Conservation (phyloP, 2,797 vertebrate genomes). For the Pangasius krempfi region DNA sequence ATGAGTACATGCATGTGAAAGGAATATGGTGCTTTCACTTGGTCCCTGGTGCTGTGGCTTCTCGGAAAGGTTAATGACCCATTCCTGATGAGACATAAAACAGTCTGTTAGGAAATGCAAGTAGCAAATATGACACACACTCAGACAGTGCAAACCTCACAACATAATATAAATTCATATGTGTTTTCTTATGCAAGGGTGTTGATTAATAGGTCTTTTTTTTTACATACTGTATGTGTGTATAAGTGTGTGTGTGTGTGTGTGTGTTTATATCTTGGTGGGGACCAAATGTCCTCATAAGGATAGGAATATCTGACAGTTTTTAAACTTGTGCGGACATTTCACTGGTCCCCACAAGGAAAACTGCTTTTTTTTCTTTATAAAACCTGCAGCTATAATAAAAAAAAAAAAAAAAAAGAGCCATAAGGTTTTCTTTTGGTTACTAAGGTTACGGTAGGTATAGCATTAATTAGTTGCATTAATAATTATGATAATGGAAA, state of each 20-base stretch:
- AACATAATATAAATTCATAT: background rate
- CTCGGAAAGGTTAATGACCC: slow-evolving; percentile 85
- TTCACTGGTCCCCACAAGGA: background rate
- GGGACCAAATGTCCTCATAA: background rate
- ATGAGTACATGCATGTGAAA: slow-evolving; percentile 85
- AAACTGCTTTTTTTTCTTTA: background rate
- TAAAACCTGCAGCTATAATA: background rate
- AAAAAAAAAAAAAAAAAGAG: background rate
- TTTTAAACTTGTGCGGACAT: background rate
- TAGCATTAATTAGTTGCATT: background rate
- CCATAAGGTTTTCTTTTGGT: background rate
- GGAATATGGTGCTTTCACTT: slow-evolving; percentile 84
- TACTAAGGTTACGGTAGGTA: background rate
- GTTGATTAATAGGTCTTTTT: background rate
- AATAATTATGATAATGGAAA: background rate
- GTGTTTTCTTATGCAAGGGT: background rate
- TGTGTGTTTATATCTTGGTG: background rate
- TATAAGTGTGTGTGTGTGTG: background rate
- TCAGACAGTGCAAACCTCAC: background rate
- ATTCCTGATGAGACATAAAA: slow-evolving; percentile 82
- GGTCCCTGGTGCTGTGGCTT: slow-evolving; percentile 78
- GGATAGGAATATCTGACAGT: background rate
- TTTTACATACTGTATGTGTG: background rate
- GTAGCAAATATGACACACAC: background rate
- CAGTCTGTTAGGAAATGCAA: slow-evolving; percentile 40